A percentile compares a stretch with the other conserved stretches of the same genome.
These are phyloP conservation scores for Bergia sp. DNA, from an alignment of 92 coral and sea anemone genomes.

Conservation along the genomic window DNA sequence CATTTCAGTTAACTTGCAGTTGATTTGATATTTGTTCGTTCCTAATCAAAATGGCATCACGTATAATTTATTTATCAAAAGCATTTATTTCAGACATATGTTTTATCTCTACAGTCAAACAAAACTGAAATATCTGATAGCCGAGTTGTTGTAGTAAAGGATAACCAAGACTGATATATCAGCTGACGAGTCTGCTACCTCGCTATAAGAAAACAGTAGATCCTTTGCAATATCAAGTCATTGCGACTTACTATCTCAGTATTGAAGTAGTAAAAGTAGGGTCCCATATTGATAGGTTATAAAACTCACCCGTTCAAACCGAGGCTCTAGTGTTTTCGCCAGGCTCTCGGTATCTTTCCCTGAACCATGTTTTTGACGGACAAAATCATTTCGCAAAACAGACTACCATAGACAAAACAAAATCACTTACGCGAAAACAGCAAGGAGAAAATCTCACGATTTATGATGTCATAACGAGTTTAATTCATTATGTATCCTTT, in stretches of 20 bases:
- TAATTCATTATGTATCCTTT: slow-evolving; percentile 25
- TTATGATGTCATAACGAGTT: slow-evolving; percentile 37
- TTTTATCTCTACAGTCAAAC: background rate
- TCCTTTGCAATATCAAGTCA: background rate
- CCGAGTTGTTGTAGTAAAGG: background rate
- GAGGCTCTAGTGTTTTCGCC: background rate
- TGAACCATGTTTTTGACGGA: background rate
- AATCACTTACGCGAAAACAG: slow-evolving; percentile 5
- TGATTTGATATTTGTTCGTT: background rate
- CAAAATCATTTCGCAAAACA: background rate
- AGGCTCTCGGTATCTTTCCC: background rate
- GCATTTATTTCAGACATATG: background rate
- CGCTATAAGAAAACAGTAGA: background rate
- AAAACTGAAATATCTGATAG: background rate
- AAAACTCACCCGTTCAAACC: background rate
- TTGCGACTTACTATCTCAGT: too few relatives aligned
- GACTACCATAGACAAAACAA: slow-evolving; percentile 3
- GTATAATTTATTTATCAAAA: slow-evolving; percentile 20
- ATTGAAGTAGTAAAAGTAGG: background rate
- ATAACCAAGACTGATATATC: background rate
- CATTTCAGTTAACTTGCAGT: background rate
- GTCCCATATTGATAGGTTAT: background rate
- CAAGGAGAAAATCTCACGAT: slow-evolving; percentile 1
- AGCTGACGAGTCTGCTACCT: background rate
- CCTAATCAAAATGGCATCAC: background rate